Evolutionary conservation across 2,888 invertebrate species (phyloP).

Genomic region (Parnassius mnemosyne): DNA sequence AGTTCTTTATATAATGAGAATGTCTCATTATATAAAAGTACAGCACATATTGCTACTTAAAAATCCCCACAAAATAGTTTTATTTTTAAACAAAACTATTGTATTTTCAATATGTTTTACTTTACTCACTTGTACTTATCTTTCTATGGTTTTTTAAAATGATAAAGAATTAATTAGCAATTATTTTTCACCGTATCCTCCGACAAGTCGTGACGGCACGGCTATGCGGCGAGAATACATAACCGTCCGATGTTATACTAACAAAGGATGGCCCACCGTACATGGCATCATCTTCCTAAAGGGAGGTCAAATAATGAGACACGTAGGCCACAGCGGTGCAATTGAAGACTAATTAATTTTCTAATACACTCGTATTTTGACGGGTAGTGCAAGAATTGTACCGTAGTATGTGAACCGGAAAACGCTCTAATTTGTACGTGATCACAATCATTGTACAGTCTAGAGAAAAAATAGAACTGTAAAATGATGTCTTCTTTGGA

Average conservation of each 20-base stretch:
- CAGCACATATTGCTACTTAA: too few relatives aligned
- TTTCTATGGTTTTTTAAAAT: too few relatives aligned
- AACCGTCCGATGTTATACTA: constrained; percentile 35
- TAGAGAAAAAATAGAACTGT: too few relatives aligned
- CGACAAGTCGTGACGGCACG: constrained; percentile 32
- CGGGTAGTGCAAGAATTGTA: not conserved
- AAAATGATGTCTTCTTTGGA: too few relatives aligned
- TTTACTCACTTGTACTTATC: too few relatives aligned
- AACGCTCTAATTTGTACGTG: too few relatives aligned
- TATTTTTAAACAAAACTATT: too few relatives aligned
- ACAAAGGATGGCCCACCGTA: constrained; percentile 40
- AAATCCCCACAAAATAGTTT: too few relatives aligned
- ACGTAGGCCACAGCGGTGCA: constrained; percentile 37
- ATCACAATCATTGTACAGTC: too few relatives aligned
- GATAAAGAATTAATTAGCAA: not conserved
- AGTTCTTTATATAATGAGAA: too few relatives aligned
- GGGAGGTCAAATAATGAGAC: constrained; percentile 45
- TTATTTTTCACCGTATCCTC: not conserved
- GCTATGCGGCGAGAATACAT: constrained; percentile 41
- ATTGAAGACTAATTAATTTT: constrained; percentile 32
- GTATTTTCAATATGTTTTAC: too few relatives aligned
- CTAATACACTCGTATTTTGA: constrained; percentile 24
- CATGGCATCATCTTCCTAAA: constrained; percentile 44
- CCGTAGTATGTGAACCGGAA: not conserved
- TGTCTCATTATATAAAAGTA: too few relatives aligned